These are phyloP conservation scores for Lysandra bellargus DNA, from an alignment of 2,888 invertebrate species.

Conservation along the genomic window DNA sequence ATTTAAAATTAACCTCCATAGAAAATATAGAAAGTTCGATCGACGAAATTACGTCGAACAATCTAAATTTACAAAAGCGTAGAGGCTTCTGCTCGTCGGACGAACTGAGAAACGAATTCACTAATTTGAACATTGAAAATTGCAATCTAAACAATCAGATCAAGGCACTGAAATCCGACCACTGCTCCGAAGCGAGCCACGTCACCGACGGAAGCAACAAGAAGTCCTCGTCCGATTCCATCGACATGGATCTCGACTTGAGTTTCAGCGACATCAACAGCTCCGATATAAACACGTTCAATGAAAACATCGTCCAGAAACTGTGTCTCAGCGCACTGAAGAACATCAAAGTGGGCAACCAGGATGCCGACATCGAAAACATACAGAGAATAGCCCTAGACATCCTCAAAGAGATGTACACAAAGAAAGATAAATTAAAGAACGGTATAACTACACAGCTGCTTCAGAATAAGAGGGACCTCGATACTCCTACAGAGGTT, in stretches of 20 bases:
- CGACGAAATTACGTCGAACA: conserved; percentile 69
- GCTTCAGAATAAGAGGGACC: conserved; percentile 67
- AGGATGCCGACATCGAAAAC: conserved; percentile 77
- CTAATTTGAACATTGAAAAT: conserved; percentile 60
- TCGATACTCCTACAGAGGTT: conserved; percentile 79
- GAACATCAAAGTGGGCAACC: conserved; percentile 78
- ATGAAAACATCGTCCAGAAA: conserved; percentile 79
- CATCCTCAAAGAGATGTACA: conserved; percentile 77
- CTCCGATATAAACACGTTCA: conserved; percentile 77
- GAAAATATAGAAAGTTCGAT: conserved; percentile 71
- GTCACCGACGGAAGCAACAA: conserved; percentile 74
- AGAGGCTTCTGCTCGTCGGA: conserved; percentile 80
- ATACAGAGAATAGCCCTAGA: conserved; percentile 78
- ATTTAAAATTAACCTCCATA: conserved; percentile 66
- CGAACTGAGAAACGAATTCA: conserved; percentile 69
- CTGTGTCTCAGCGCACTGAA: conserved; percentile 75
- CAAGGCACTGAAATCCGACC: conserved; percentile 65
- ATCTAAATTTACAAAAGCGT: conserved; percentile 74
- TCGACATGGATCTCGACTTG: conserved; percentile 77
- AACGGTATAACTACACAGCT: conserved; percentile 57
- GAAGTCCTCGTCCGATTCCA: conserved; percentile 76
- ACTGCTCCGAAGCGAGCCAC: conserved; percentile 69
- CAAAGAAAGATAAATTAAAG: conserved; percentile 72
- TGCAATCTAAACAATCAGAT: conserved; percentile 62
- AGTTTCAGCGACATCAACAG: conserved; percentile 79